Conservation (phyloP, 2,888 invertebrate species). For the Quadriops clusia region DNA sequence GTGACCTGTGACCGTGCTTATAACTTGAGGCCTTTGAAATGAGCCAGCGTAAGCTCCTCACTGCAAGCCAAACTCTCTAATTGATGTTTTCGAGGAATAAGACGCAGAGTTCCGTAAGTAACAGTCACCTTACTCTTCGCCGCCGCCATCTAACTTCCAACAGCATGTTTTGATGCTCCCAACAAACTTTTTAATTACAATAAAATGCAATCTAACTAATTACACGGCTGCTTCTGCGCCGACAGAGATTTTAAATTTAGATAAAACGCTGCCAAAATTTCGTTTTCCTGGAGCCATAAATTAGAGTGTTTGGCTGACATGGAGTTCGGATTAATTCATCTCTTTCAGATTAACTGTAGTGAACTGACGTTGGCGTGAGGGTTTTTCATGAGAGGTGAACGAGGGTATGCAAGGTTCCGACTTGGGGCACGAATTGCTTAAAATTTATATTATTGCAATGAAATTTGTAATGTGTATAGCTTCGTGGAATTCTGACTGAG, state of each 20-base stretch:
- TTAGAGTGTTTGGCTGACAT: conserved; percentile 35
- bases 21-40: no score
- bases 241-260: conserved; percentile 38
- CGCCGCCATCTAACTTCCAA: conserved; percentile 3
- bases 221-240: conserved; percentile 31
- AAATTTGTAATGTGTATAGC: no score
- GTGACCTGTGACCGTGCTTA: no score
- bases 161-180: conserved; percentile 5
- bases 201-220: conserved; percentile 36
- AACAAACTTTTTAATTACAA: conserved; percentile 35
- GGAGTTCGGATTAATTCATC: conserved; percentile 39
- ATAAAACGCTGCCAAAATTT: conserved; percentile 40
- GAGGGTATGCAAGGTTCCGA: no score
- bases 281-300: conserved; percentile 36
- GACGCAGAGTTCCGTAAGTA: conserved; percentile 9
- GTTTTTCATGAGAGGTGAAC: conserved; percentile 20
- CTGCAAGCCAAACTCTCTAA: no score
- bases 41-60: no score
- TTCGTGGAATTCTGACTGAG: no score
- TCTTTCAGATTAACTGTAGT: conserved; percentile 34
- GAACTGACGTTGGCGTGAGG: conserved; percentile 33
- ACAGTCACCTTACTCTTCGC: conserved; percentile 2
- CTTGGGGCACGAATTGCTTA: no score
- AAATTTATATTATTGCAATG: no score
- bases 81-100: conserved; percentile 10